Evolutionary conservation across 1,140 invertebrate species (phyloP), one percentile per base, ranked within the genome.

Genomic region (Nebria ingens): DNA sequence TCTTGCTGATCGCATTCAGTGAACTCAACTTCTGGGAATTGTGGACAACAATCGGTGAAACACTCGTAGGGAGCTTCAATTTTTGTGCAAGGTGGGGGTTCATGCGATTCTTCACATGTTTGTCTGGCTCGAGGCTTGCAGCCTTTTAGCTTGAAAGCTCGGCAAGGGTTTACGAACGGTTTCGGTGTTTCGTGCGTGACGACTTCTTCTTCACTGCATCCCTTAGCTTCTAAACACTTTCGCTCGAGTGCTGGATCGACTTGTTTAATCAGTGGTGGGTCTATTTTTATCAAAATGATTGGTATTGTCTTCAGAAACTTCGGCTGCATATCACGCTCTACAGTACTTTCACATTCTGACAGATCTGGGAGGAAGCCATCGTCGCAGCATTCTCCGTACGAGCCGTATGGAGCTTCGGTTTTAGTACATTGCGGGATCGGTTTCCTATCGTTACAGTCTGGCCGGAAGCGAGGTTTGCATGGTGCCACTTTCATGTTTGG

Each of bases 1-100:
- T 34, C 25, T 34, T 34, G 25, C 25, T 34, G 6, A 12, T 45
- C 40, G 17, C 40, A 45, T 45, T 45, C 40, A 4, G 9, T 45
- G 3, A 45, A 45, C 15, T 45, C 9, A 4, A 6, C 3, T 17
- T 6, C 15, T 9, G 40, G 40, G 15, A 45, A 45, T 17, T 45
- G 40, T 45, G 40, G 40, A 45, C 40, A 45, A 12, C 40, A 12
- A 45, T 45, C 40, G 9, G 40, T 12, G 40, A 45, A 45, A 45
- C 40, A 12, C 15, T 45, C 15, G 17, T 45, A 45, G 6, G 40
- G 40, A 4, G 40, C 6, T 17, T 6, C 6, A 12, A 45, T 11
- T 45, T 45, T 45, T 17, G 9, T 45, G 17, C 40, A 45, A 17
- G 6, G 4, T 34, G 25, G 25, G 3, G 4, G 9, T 4, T 45